Conservation (phyloP, 2,888 invertebrate species). For the Carcina quercana region DNA sequence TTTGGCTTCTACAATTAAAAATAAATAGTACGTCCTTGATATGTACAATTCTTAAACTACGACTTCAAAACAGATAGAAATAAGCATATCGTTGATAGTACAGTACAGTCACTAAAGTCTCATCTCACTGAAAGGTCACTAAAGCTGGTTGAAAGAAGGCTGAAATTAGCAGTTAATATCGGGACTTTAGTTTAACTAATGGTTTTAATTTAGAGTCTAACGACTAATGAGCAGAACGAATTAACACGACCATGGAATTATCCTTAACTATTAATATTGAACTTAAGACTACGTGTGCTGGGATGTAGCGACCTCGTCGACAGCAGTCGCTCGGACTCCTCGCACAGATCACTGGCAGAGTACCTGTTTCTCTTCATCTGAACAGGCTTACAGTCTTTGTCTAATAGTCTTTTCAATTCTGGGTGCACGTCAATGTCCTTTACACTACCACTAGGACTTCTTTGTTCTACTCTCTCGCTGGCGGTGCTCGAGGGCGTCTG, state of each 20-base stretch:
- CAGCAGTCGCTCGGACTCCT: conserved; percentile 71
- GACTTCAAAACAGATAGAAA: neutral
- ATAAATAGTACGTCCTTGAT: conserved; percentile 30
- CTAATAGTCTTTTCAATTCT: conserved; percentile 49
- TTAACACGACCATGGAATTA: conserved; percentile 43
- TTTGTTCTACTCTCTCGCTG: conserved; percentile 49
- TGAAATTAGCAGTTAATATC: conserved; percentile 1
- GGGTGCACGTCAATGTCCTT: conserved; percentile 41
- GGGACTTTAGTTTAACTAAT: conserved; percentile 24
- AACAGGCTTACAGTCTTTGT: conserved; percentile 41
- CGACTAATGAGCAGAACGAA: conserved; percentile 53
- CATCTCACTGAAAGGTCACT: too few relatives aligned
- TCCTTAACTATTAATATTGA: conserved; percentile 61
- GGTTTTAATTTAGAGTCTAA: conserved; percentile 29
- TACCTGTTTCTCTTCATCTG: conserved; percentile 73
- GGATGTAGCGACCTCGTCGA: conserved; percentile 72
- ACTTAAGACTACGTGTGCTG: conserved; percentile 79
- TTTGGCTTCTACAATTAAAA: too few relatives aligned
- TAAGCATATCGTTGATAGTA: too few relatives aligned
- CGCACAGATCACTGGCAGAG: conserved; percentile 81
- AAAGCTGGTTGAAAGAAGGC: too few relatives aligned
- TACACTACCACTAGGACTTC: conserved; percentile 47
- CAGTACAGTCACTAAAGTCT: too few relatives aligned
- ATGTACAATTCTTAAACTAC: conserved; percentile 7
- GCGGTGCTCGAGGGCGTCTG: conserved; percentile 58